These are phyloP conservation scores for Melanotaenia pygmaea DNA, from an alignment of 2,797 vertebrate species.

Conservation along the genomic window DNA sequence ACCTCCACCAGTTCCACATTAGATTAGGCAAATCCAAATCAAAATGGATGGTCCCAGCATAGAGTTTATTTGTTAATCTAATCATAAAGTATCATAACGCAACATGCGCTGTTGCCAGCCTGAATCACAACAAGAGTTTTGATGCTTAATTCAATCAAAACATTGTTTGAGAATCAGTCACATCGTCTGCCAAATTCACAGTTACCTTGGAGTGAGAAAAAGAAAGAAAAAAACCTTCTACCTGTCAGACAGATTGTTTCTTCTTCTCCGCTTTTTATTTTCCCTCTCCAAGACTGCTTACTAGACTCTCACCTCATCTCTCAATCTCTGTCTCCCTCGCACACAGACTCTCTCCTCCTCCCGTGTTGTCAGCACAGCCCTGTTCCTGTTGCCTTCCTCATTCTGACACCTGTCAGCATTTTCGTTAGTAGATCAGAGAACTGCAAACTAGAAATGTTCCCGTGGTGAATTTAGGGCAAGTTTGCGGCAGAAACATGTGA, in stretches of 20 bases:
- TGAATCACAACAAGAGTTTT: conserved; percentile 53
- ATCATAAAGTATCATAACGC: conserved; percentile 65
- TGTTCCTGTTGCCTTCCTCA: conserved; percentile 74
- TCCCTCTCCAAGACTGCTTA: conserved; percentile 71
- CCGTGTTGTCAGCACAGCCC: conserved; percentile 75
- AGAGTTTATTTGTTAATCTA: conserved; percentile 72
- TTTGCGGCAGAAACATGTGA: conserved; percentile 73
- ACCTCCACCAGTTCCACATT: conserved; percentile 73
- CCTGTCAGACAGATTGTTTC: conserved; percentile 78
- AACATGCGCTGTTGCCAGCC: conserved; percentile 57
- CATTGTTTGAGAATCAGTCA: conserved; percentile 71
- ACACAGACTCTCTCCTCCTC: conserved; percentile 48
- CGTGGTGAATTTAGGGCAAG: conserved; percentile 79
- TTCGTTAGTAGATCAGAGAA: conserved; percentile 84
- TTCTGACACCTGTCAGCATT: conserved; percentile 86
- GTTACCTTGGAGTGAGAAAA: conserved; percentile 45
- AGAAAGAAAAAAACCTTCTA: conserved; percentile 46
- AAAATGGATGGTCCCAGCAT: conserved; percentile 76
- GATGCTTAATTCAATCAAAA: conserved; percentile 77
- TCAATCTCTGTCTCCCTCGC: conserved; percentile 72
- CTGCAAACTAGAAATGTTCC: conserved; percentile 78
- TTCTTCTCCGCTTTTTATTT: conserved; percentile 66
- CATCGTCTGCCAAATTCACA: conserved; percentile 56
- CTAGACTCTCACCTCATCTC: conserved; percentile 74
- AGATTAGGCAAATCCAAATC: conserved; percentile 80